Evolutionary conservation across 2,797 vertebrate genomes (phyloP).

Genomic region (Cryptoprocta ferox): DNA sequence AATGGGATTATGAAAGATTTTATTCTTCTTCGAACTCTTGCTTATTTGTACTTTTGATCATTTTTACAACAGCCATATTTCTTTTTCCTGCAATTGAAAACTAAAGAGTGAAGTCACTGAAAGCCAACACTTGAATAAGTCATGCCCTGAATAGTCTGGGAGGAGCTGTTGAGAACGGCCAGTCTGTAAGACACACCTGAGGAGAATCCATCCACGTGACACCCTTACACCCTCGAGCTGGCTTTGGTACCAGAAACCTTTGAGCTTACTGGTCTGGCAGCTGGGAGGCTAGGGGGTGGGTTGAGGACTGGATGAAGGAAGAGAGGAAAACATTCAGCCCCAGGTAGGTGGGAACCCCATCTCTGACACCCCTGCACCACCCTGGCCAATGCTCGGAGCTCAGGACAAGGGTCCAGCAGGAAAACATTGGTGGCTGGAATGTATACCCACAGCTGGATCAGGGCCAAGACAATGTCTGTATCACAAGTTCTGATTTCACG

Average conservation of each 20-base stretch:
- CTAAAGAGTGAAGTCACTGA: background rate
- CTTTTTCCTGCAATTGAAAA: background rate
- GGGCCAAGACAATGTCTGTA: background rate
- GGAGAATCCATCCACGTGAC: background rate
- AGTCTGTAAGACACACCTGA: background rate
- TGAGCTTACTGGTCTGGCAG: background rate
- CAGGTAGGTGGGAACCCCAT: background rate
- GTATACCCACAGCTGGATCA: background rate
- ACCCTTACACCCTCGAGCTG: background rate
- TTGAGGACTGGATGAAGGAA: background rate
- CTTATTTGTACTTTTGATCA: background rate
- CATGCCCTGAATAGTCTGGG: background rate
- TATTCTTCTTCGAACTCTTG: background rate
- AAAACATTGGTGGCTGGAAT: background rate
- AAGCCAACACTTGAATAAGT: background rate
- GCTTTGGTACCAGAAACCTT: background rate
- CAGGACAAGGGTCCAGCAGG: background rate
- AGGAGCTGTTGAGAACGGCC: background rate
- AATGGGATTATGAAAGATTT: background rate
- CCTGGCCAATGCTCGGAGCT: background rate
- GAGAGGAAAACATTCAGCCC: background rate
- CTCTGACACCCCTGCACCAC: background rate
- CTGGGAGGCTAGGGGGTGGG: background rate
- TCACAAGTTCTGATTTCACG: background rate
- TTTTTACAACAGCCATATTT: background rate